Base-by-base conservation (phyloP, 1,140 invertebrate genomes). In the Amyelois transitella region DNA sequence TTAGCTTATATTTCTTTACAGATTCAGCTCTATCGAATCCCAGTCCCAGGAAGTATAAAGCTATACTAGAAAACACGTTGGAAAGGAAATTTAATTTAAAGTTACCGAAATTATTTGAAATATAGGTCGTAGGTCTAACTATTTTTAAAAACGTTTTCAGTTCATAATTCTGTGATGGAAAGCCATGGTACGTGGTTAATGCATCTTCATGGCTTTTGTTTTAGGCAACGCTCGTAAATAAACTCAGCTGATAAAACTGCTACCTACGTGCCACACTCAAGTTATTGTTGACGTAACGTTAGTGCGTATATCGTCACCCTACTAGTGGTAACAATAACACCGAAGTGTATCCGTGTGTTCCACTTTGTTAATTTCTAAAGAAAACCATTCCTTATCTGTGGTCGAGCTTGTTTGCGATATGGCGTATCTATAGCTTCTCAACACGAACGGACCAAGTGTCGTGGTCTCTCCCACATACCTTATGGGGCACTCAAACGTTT, bases 401-500 rank as follows among this genome's bases (percentile, higher is more conserved):
- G 25, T 12, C 2, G 12, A 28, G 25, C 25, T 6, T 10, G 25
- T 28, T 28, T 12, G 12, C 25, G 25, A 28, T 17, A 21, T 12
- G 51, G 12, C 43, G 51, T 20, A 24, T 53, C 51, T 53, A 53
- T 44, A 44, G 21, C 19, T 58, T 58, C 50, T 28, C 52, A 57
- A 57, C 28, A n/a, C 49, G 21, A 44, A 19, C 21, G 25, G 21
- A 51, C 43, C 48, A 20, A 61, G 38, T 45, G 52, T 53, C 53
- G 52, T 25, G 58, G 53, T 59, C 66, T 48, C 43, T 60, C 60
- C 61, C 59, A 67, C 69, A 72, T 67, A 65, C 69, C 69, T 64
- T 75, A 70, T 64, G 64, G 66, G 69, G 72, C 64, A 68, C 62
- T 67, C 59, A 63, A 60, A 69, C 60, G 55, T 69, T 68, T 72